Evolutionary conservation across 92 coral and sea anemone genomes (phyloP), one percentile per base, ranked within the genome.

Genomic region (Heteractis magnifica): DNA sequence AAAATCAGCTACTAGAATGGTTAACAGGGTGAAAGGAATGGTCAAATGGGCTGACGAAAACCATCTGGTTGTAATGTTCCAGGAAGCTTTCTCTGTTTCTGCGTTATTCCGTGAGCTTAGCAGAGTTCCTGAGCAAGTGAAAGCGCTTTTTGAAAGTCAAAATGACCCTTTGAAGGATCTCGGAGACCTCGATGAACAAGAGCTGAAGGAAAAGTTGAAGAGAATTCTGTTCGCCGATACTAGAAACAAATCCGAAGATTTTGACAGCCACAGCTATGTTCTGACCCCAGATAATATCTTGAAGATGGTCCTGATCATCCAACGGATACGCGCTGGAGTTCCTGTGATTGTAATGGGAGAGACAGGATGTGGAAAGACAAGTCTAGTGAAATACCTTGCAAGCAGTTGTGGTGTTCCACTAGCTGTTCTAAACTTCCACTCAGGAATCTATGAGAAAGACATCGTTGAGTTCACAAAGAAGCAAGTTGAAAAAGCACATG

Each of bases 321-420:
- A 88, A 21, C 89, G 97, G 10, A 84, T 93, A 53, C 85, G 94
- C 77, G 97, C 94, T 34, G 86, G 87, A 82, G 89, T 91, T 72
- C 97, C 97, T 6, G 94, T 93, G 41, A 91, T 93, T 53, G 90
- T 93, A n/a, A 93, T 93, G 97, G 97, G 97, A 13, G 97, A 93
- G 87, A 93, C 97, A 23, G 97, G 97, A 72, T 93, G 97, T 68
- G 97, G 97, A 4, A 93, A 93, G 68, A 93, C 97, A 20, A 93
- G 97, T 80, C 86, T 93, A 51, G 94, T 91, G 49, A 84, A 92
- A 77, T 93, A 93, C 77, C 92, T 93, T 50, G 97, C 97, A 11
- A 87, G 79, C 79, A 87, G 88, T 26, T 93, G 97, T 84, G 88
- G 87, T 21, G 93, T 89, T 41, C 81, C 78, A 5, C 82, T 93